These are phyloP conservation scores for Leptocoma aspasia DNA, from an alignment of 2,113 vertebrate genomes.

Conservation along the genomic window DNA sequence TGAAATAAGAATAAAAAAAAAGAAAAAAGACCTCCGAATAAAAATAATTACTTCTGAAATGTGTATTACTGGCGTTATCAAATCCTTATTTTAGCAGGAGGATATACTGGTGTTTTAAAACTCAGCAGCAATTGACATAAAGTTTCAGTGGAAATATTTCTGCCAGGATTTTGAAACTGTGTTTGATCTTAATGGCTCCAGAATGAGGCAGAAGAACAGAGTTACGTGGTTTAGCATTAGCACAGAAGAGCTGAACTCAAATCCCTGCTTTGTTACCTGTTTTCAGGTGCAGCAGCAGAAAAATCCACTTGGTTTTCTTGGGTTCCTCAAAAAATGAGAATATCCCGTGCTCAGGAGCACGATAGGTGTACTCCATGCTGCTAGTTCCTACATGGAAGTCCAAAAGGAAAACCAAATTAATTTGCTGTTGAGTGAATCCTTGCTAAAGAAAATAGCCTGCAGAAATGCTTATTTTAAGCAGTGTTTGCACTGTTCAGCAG, in stretches of 20 bases:
- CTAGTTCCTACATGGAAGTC: background rate
- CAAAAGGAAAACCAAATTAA: background rate
- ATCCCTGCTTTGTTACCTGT: background rate
- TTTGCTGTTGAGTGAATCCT: background rate
- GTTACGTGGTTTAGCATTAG: background rate
- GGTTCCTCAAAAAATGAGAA: background rate
- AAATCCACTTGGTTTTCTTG: background rate
- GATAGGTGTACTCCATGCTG: background rate
- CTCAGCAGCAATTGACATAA: background rate
- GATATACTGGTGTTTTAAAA: slow-evolving; percentile 33
- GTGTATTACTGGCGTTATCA: background rate
- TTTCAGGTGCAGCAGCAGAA: background rate
- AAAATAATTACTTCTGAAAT: slow-evolving; percentile 44
- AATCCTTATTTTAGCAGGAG: slow-evolving; percentile 10
- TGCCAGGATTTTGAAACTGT: background rate
- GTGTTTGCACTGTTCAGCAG: background rate
- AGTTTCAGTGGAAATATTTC: slow-evolving; percentile 46
- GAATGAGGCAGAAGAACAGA: background rate
- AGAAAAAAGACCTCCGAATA: background rate
- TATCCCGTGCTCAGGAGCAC: background rate
- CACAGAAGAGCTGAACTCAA: background rate
- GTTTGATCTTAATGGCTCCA: background rate
- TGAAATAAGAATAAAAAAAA: background rate
- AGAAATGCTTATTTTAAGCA: background rate
- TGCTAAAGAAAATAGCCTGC: background rate